Evolutionary conservation across 1,140 invertebrate species (phyloP), one percentile per base, ranked within the genome.

Genomic region (Drosophila triauraria): DNA sequence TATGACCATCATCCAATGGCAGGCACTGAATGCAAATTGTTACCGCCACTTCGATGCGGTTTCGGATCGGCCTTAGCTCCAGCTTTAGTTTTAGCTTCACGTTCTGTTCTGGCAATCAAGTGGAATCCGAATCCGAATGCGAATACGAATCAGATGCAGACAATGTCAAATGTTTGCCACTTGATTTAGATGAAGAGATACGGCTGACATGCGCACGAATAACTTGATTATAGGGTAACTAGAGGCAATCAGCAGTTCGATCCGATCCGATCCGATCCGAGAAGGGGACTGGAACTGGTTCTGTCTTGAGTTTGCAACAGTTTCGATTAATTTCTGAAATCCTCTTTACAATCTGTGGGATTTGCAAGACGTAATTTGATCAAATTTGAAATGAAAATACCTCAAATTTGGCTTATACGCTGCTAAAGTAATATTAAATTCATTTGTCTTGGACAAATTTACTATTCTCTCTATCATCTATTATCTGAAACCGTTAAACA

Each of bases 161-260:
- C 68, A 71, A 57, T 71, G 68, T 70, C 51, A 58, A 71, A 71
- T 58, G 68, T 69, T 71, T 70, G 64, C 64, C 68, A 71, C 68
- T 67, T 71, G 59, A 75, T 81, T 80, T 50, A 71, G 47, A 72
- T 82, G 68, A n/a, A 71, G 68, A 69, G 68, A 71, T 71, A 71
- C 44, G 35, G n/a, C 50, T 74, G 79, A 67, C 69, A 65, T 82
- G 79, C 51, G 59, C 72, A 81, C 79, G 69, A 81, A 81, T 81
- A 63, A 81, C 80, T 82, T 71, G 72, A 59, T 82, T 81, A 81
- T 71, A 38, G 58, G 57, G 30, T 67, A 59, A 72, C 67, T 42
- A 53, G 42, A 68, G 62, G 62, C 68, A 71, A 71, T 71, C 63
- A 69, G 50, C 42, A 38, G 43, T 69, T 17, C 48, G 10, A 57